Base-by-base conservation (phyloP, 2,888 invertebrate genomes). In the Cenopis cana region DNA sequence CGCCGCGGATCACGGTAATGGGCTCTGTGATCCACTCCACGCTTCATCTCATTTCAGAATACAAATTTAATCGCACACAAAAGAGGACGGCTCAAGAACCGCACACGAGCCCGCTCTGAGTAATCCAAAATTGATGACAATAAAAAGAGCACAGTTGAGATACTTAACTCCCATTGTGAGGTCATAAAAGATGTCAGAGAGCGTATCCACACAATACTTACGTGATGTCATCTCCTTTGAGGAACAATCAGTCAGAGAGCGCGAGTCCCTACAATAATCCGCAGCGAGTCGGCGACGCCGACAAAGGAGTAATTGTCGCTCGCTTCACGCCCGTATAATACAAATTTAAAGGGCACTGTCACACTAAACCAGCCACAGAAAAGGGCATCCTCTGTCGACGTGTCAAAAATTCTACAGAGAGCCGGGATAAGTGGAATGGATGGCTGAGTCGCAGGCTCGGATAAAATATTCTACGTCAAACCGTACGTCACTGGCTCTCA, bases 381-480 rank as follows among this genome's bases (percentile, higher is more conserved):
- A 89, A 90, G 90, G 88, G 85, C 87, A 89, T 83, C 82, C 82
- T 83, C 82, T 85, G 85, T 84, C 81, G 85, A 85, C 86, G 87
- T 91, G 91, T 92, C 93, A 92, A 93, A 93, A 93, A 93, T 92
- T 92, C 91, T 91, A 89, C 89, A 87, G 88, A 89, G 86, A 84
- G 85, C 86, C 82, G 83, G 90, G 89, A 89, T 93, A 93, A 93
- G 93, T 92, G 93, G 91, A 93, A 93, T 91, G 87, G 89, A 93
- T 92, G 89, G 89, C 85, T 85, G 82, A 83, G 86, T 83, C 86
- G 86, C 83, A 83, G 84, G 78, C 82, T 84, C 85, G 85, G 89
- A 90, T 93, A 92, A 93, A 93, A 92, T 91, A 93, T 93, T 92
- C 90, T 87, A 85, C 87, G 88, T 91, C 91, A 91, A 91, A 92